Evolutionary conservation across 1,140 invertebrate genomes (phyloP).

Genomic region (Listronotus bonariensis): DNA sequence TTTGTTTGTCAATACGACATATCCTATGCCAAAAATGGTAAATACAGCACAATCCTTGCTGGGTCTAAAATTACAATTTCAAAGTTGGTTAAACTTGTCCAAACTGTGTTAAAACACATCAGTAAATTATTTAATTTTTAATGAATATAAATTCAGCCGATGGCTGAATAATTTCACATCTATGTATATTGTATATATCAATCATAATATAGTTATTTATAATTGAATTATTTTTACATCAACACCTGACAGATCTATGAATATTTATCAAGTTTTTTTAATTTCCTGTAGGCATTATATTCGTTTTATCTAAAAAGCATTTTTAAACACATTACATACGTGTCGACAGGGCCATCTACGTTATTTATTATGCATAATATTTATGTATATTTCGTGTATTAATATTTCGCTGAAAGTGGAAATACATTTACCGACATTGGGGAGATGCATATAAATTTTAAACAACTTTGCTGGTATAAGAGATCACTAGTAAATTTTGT

Average conservation of each 20-base stretch:
- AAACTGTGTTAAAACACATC: too few species aligned
- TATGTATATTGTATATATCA: constrained; percentile 16
- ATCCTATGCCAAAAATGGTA: too few species aligned
- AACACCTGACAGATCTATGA: constrained; percentile 31
- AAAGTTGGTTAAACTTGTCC: too few species aligned
- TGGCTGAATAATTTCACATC: constrained; percentile 8
- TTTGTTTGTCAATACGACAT: too few species aligned
- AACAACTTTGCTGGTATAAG: too few species aligned
- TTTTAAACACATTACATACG: constrained; percentile 26
- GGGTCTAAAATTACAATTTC: too few species aligned
- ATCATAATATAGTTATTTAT: constrained; percentile 28
- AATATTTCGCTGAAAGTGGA: too few species aligned
- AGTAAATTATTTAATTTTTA: background rate
- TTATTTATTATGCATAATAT: constrained; percentile 8
- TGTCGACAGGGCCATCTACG: constrained; percentile 7
- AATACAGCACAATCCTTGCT: too few species aligned
- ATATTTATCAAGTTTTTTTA: constrained; percentile 37
- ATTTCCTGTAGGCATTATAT: constrained; percentile 29
- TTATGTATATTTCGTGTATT: too few species aligned
- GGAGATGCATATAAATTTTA: too few species aligned
- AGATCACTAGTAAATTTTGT: too few species aligned
- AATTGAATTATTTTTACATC: constrained; percentile 38
- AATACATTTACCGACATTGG: too few species aligned
- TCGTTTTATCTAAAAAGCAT: constrained; percentile 35
- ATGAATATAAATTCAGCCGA: constrained; percentile 12